Evolutionary conservation across 2,113 vertebrate species (phyloP).

Genomic region (Saimiri boliviensis): DNA sequence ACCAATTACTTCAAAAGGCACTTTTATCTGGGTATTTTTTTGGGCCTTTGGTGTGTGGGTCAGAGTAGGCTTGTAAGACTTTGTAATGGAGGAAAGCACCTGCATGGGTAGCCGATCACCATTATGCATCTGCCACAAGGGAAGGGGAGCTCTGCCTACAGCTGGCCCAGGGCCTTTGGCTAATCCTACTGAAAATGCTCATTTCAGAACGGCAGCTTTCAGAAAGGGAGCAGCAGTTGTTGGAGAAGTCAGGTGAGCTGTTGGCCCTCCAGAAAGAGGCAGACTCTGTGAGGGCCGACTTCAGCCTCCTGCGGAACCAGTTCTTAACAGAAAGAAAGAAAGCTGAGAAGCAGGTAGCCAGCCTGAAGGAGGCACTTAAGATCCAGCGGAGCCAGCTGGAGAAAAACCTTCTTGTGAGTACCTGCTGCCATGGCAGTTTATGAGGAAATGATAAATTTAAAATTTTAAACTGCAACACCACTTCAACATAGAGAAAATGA

Average conservation of each 20-base stretch:
- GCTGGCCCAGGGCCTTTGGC: neutral
- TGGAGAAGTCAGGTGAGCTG: slow-evolving; percentile 77
- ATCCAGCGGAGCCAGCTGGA: slow-evolving; percentile 80
- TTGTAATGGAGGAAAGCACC: too few species aligned
- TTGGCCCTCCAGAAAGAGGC: slow-evolving; percentile 80
- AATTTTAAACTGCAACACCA: neutral
- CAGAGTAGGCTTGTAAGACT: neutral
- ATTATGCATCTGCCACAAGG: neutral
- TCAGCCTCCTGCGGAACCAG: slow-evolving; percentile 80
- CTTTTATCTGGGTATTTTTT: neutral
- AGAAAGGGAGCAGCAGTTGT: slow-evolving; percentile 80
- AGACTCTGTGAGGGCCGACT: slow-evolving; percentile 77
- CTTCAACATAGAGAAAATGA: neutral
- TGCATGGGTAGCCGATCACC: neutral
- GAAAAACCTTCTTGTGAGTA: slow-evolving; percentile 81
- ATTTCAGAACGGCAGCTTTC: slow-evolving; percentile 84
- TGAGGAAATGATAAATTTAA: neutral
- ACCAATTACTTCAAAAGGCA: neutral
- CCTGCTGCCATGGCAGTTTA: neutral
- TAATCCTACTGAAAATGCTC: neutral
- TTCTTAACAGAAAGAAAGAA: slow-evolving; percentile 81
- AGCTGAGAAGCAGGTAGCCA: slow-evolving; percentile 80
- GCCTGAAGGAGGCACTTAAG: slow-evolving; percentile 81
- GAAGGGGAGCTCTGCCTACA: neutral
- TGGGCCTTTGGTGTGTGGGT: neutral